phyloP scores from a whole-genome alignment of 2,888 invertebrate species.

The Pyrochroa serraticornis region DNA sequence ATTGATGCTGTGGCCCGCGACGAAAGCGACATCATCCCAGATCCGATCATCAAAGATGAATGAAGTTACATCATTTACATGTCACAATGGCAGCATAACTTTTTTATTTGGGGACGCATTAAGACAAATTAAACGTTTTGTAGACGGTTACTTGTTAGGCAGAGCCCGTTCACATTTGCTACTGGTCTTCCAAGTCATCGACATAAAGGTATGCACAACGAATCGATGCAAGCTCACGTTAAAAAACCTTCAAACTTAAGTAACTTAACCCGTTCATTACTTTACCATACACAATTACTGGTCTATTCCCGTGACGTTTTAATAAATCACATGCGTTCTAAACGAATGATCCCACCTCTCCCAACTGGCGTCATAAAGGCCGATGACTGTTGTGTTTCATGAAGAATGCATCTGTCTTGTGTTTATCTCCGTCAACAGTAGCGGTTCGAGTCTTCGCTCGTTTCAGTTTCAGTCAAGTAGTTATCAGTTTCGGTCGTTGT shows the following conservation, averaged over 20 bases:
- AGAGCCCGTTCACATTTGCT: conserved; percentile 14
- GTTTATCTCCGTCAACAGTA: conserved; percentile 42
- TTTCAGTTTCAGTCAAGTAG: background rate
- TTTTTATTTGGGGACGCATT: conserved; percentile 11
- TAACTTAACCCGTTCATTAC: background rate
- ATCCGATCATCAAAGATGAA: conserved; percentile 4
- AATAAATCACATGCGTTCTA: no score
- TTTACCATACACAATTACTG: background rate
- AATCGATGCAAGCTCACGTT: background rate
- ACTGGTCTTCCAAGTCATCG: conserved; percentile 6
- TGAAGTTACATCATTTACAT: conserved; percentile 20
- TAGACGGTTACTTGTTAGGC: background rate
- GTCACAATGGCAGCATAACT: conserved; percentile 15
- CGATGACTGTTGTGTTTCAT: conserved; percentile 31
- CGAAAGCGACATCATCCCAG: background rate
- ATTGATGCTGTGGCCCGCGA: no score
- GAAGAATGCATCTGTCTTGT: conserved; percentile 43
- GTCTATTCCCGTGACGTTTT: background rate
- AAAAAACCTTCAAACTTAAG: background rate
- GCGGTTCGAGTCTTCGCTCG: conserved; percentile 26
- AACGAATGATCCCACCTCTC: conserved; percentile 15
- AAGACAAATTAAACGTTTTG: conserved; percentile 23
- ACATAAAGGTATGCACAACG: background rate
- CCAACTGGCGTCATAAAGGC: conserved; percentile 17
- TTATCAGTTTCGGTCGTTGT: conserved; percentile 4